These are phyloP conservation scores for Calliopsis andreniformis DNA, from an alignment of 1,140 invertebrate genomes.

Conservation along the genomic window DNA sequence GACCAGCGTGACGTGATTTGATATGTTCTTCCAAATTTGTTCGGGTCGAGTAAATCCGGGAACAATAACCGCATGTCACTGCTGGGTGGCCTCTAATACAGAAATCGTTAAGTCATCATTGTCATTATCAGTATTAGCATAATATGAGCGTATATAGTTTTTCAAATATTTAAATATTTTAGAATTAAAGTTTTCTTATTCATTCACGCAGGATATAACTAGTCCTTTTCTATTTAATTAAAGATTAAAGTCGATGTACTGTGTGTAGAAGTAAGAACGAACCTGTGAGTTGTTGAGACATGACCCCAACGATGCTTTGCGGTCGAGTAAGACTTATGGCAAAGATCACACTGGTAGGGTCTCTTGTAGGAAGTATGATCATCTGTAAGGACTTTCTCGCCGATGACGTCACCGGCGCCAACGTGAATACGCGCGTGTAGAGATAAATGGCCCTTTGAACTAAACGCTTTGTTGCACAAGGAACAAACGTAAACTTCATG, in stretches of 20 bases:
- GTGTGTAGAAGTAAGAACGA: neutral
- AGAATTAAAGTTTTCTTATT: neutral
- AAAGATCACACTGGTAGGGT: slow-evolving; percentile 82
- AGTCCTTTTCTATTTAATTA: neutral
- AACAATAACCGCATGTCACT: slow-evolving; percentile 80
- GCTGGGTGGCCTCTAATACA: slow-evolving; percentile 79
- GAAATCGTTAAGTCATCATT: slow-evolving; percentile 23
- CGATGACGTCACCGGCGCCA: slow-evolving; percentile 78
- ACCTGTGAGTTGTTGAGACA: slow-evolving; percentile 81
- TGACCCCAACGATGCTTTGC: slow-evolving; percentile 83
- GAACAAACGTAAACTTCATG: slow-evolving; percentile 81
- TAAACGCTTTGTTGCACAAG: slow-evolving; percentile 81
- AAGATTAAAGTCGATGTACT: neutral
- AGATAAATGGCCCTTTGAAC: slow-evolving; percentile 81
- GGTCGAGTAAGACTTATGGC: slow-evolving; percentile 82
- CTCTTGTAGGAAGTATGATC: slow-evolving; percentile 81
- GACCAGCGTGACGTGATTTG: slow-evolving; percentile 78
- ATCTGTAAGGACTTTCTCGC: slow-evolving; percentile 80
- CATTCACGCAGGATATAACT: neutral
- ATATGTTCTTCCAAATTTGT: slow-evolving; percentile 81
- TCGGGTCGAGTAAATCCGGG: slow-evolving; percentile 80
- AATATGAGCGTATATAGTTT: neutral
- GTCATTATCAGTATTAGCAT: neutral
- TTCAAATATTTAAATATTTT: neutral
- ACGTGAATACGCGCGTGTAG: slow-evolving; percentile 81